phyloP scores from a whole-genome alignment of 2,888 invertebrate species.

The Gonocerus acuteangulatus region DNA sequence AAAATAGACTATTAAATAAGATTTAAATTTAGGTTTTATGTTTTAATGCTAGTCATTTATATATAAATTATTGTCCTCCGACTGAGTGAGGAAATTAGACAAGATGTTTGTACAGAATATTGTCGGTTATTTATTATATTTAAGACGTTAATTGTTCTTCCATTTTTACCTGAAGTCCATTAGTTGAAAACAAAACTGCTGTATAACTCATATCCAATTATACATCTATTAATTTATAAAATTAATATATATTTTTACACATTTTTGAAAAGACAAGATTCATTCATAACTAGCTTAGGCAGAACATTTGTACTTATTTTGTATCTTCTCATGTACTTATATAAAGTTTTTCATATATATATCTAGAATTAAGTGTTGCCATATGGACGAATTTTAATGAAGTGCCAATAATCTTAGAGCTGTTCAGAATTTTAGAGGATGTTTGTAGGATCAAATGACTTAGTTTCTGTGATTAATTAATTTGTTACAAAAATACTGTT shows the following conservation, averaged over 20 bases:
- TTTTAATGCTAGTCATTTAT: conserved; percentile 21
- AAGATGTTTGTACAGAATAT: conserved; percentile 23
- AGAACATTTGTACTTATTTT: conserved; percentile 18
- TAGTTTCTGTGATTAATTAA: conserved; percentile 18
- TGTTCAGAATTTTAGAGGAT: not conserved
- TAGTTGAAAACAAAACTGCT: not conserved
- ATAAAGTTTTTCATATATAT: conserved; percentile 4
- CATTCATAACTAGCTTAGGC: not conserved
- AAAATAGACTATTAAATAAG: conserved; percentile 5
- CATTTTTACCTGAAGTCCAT: not conserved
- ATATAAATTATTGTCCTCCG: conserved; percentile 9
- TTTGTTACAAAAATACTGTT: conserved; percentile 5
- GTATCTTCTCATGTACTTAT: conserved; percentile 16
- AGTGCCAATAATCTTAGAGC: conserved; percentile 17
- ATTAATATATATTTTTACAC: not conserved
- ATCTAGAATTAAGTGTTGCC: conserved; percentile 13
- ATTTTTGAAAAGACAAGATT: not conserved
- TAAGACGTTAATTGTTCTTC: not conserved
- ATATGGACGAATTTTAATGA: conserved; percentile 12
- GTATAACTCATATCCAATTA: not conserved
- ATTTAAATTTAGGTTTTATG: conserved; percentile 23
- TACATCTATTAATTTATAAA: not conserved
- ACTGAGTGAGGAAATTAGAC: conserved; percentile 1
- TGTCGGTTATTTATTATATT: not conserved
- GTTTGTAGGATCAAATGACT: conserved; percentile 7